Conservation (phyloP, 2,113 vertebrate species). For the Oriolus oriolus region DNA sequence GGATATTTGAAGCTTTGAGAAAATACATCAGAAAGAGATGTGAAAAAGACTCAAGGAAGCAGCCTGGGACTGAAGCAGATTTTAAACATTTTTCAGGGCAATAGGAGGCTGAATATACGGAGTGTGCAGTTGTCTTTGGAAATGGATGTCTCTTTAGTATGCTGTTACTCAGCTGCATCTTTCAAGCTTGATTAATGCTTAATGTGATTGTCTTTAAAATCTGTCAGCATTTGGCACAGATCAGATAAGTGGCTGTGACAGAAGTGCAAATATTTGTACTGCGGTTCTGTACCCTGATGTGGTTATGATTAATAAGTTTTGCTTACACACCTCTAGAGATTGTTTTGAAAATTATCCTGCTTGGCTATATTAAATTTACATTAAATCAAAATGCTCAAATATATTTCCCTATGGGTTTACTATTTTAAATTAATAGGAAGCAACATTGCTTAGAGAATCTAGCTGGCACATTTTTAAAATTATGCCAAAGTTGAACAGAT, state of each 20-base stretch:
- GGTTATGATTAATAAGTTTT: constrained; percentile 70
- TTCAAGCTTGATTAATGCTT: constrained; percentile 77
- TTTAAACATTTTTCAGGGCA: constrained; percentile 14
- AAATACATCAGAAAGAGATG: not conserved
- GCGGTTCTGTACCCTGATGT: constrained; percentile 33
- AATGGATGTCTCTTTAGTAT: constrained; percentile 60
- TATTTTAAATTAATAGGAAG: constrained; percentile 40
- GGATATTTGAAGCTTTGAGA: not conserved
- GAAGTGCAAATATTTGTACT: constrained; percentile 74
- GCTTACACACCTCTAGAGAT: constrained; percentile 64
- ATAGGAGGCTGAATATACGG: not conserved
- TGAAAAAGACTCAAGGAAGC: not conserved
- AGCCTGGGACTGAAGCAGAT: not conserved
- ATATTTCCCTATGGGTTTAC: constrained; percentile 5
- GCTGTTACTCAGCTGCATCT: constrained; percentile 47
- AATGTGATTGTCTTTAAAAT: constrained; percentile 76
- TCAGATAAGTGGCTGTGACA: constrained; percentile 57
- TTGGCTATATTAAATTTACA: not conserved
- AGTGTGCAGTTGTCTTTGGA: not conserved
- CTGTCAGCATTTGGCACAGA: constrained; percentile 67
- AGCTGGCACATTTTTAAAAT: constrained; percentile 16
- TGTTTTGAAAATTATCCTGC: constrained; percentile 64
- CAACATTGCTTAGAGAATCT: constrained; percentile 11
- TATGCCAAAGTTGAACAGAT: not conserved
- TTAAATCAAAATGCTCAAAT: constrained; percentile 48